Percentiles rank a stretch among this genome's conserved stretches.
phyloP scores from a whole-genome alignment of 2,113 vertebrate species.

The Plectropomus leopardus region DNA sequence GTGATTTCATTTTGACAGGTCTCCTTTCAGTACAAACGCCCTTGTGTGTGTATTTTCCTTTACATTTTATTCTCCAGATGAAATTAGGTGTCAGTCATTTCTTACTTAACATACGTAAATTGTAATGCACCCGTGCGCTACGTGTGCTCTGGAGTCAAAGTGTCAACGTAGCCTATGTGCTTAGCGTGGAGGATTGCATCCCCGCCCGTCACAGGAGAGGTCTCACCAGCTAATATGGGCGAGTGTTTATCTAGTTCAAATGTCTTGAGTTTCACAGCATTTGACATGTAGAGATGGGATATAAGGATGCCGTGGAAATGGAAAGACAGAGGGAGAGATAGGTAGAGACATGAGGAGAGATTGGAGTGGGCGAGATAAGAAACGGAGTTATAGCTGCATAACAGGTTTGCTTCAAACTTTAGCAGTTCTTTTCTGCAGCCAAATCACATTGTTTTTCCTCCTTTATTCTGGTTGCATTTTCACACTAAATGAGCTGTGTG shows the following conservation, averaged over 20 bases:
- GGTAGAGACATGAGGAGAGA: slow-evolving; percentile 52
- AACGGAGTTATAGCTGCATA: slow-evolving; percentile 28
- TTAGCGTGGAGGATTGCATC: slow-evolving; percentile 10
- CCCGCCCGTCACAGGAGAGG: slow-evolving; percentile 12
- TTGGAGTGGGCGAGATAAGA: slow-evolving; percentile 52
- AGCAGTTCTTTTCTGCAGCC: slow-evolving; percentile 86
- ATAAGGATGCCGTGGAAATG: slow-evolving; percentile 19
- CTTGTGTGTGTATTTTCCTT: slow-evolving; percentile 49
- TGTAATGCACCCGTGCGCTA: slow-evolving; percentile 14
- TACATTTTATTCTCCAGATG: slow-evolving; percentile 34
- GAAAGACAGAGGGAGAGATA: slow-evolving; percentile 35
- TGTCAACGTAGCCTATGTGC: not conserved
- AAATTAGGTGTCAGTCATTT: slow-evolving; percentile 69
- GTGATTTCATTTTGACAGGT: slow-evolving; percentile 37
- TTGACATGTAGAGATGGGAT: slow-evolving; percentile 52
- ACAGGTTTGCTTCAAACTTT: slow-evolving; percentile 67
- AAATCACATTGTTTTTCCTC: slow-evolving; percentile 80
- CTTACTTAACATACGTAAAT: slow-evolving; percentile 27
- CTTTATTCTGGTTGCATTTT: slow-evolving; percentile 73
- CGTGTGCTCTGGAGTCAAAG: not conserved
- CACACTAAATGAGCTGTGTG: slow-evolving; percentile 79
- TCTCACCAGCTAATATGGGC: slow-evolving; percentile 5
- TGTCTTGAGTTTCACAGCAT: slow-evolving; percentile 19
- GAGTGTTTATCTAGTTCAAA: slow-evolving; percentile 27
- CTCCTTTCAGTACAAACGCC: slow-evolving; percentile 27